Percentiles rank a stretch among this genome's conserved stretches.
These are phyloP conservation scores for Megalopta genalis DNA, from an alignment of 1,140 invertebrate genomes.

Conservation along the genomic window DNA sequence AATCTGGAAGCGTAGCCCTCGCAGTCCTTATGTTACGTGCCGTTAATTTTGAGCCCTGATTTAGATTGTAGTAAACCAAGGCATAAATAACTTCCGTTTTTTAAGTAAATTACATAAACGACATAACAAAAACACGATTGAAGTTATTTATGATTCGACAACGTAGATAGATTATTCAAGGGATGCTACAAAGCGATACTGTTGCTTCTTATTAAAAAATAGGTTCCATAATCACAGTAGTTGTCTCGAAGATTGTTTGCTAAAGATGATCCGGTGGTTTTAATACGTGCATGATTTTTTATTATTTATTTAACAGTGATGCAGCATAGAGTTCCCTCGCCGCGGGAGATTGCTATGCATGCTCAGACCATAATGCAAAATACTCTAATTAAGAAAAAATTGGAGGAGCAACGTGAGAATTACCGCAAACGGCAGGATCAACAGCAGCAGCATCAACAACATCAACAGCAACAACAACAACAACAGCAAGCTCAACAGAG, in stretches of 20 bases:
- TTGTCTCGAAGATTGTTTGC: background rate
- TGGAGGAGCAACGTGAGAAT: conserved; percentile 92
- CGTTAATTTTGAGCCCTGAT: too few relatives aligned
- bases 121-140: background rate
- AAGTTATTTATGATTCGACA: background rate
- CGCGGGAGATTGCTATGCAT: conserved; percentile 89
- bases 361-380: conserved; percentile 91
- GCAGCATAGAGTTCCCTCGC: conserved; percentile 88
- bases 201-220: background rate
- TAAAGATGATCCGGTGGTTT: conserved; percentile 1
- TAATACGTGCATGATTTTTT: conserved; percentile 28
- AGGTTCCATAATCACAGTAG: background rate
- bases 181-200: background rate
- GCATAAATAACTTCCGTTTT: too few relatives aligned
- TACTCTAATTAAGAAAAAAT: conserved; percentile 91
- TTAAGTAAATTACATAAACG: too few relatives aligned
- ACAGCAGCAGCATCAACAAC: conserved; percentile 82
- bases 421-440: conserved; percentile 88
- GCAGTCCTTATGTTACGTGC: too few relatives aligned
- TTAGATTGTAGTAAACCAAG: too few relatives aligned
- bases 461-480: conserved; percentile 81
- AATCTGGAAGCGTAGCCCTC: too few relatives aligned
- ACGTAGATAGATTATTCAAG: background rate
- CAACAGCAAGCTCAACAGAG: conserved; percentile 73
- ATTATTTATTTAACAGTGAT: conserved; percentile 78